Base-by-base conservation (phyloP, 2,888 invertebrate genomes). In the Tenthredo scrophulariae region DNA sequence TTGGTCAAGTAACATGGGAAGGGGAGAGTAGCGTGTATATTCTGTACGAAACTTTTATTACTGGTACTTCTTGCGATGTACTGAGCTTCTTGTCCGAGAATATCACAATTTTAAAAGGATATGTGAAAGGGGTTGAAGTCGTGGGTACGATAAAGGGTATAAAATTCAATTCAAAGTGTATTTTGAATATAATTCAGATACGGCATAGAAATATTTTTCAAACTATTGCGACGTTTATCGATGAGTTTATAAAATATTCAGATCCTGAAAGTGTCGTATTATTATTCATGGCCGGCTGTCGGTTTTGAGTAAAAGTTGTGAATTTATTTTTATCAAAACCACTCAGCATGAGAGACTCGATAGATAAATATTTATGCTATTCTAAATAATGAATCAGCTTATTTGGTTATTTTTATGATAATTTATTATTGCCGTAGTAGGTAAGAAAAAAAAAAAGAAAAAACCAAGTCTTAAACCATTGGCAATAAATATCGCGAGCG, bases 401-500 rank as follows among this genome's bases (percentile, higher is more conserved):
- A 5, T 74, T 13, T n/a, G 43, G 22, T 29, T n/a, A 74, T 43
- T 74, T 43, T 43, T 13, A 43, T 22, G 72, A 74, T 74, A 74
- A 74, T 74, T 43, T 74, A 74, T 74, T 74, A 10, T 22, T 43
- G n/a, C 22, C 79, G 1, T 37, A 9, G 33, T 10, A 33, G 2
- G 7, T 37, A 37, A 29, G 5, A 62, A n/a, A 0, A 29, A n/a
- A 5, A 80, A 40, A 9, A 37, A 40, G 37, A 37, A 37, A 7
- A 6, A 37, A 40, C 22, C 37, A 40, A 22, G 40, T 6, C 33
- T n/a, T 10, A 62, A 26, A n/a, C 80, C 18, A 80, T n/a, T 40
- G 58, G 40, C 62, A 22, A 62, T 62, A 62, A 80, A 80, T 58
- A 80, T 80, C 62, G 40, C 15, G 6, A 33, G 58, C 62, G n/a